Percentiles rank a stretch among this genome's conserved stretches.
Evolutionary conservation across 35 echinoderm and acorn worm species (phyloP).

Genomic region (Stichopus chloronotus): DNA sequence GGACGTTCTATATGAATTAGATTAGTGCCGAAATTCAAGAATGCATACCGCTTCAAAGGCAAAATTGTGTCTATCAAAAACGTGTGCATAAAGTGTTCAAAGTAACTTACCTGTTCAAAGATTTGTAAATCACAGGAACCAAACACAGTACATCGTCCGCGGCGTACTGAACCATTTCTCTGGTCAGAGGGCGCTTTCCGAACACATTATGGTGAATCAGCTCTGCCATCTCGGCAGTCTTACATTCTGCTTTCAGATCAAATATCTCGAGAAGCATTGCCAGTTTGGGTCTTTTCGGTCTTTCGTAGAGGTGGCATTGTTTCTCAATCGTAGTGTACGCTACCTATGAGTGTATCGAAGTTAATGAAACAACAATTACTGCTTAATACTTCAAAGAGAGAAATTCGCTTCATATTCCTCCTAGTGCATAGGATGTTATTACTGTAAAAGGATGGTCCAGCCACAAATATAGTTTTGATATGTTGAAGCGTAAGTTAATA

Average conservation of each 20-base stretch:
- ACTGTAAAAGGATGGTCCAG: too few species aligned
- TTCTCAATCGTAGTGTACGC: conserved; percentile 4
- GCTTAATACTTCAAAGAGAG: too few species aligned
- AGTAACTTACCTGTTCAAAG: conserved; percentile 1
- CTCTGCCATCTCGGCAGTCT: background rate
- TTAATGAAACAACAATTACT: too few species aligned
- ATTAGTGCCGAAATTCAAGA: background rate
- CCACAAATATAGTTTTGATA: too few species aligned
- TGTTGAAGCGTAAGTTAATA: too few species aligned
- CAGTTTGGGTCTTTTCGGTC: background rate
- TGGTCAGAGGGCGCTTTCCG: background rate
- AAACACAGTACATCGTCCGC: conserved; percentile 16
- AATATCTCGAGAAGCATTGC: conserved; percentile 10
- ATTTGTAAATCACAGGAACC: conserved; percentile 12
- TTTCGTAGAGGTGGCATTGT: background rate
- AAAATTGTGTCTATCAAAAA: background rate
- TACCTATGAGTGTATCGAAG: too few species aligned
- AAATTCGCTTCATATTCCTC: too few species aligned
- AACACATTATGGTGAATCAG: background rate
- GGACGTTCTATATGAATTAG: background rate
- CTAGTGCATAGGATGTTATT: too few species aligned
- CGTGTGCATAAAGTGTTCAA: too few species aligned
- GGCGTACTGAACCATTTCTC: background rate
- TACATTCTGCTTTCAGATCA: background rate
- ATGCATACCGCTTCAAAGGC: background rate